Base-by-base conservation (phyloP, 2,113 vertebrate species). In the Cavia aperea region DNA sequence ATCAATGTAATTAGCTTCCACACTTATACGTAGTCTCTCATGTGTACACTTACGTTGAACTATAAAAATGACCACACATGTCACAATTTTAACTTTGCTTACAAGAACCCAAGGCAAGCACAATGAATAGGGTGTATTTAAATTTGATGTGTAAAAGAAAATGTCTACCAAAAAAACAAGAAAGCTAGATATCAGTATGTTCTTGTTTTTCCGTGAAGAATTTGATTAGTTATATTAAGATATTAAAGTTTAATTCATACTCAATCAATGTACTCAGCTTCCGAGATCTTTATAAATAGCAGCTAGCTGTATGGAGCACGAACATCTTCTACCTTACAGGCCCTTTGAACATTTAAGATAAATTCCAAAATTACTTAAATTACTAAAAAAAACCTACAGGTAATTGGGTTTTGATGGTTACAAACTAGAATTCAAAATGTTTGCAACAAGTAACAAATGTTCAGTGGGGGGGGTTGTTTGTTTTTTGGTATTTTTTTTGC, bases 1-100 rank as follows among this genome's bases (percentile, higher is more conserved):
- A 58, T 89, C 56, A 90, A 90, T 88, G 24, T 90, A 88, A 88
- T 60, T 68, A n/a, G 54, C 60, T 70, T 92, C 49, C 83, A 51
- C 39, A 56, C 21, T 92, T n/a, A 86, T 66, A 88, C 73, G 54
- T 73, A 81, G 16, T 5, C 62, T 90, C 62, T 43, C 36, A 56
- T 84, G 49, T 92, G 49, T 81, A 66, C 60, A 60, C 72, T 84
- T 19, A 77, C 24, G 16, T 86, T 91, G 63, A 94, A 88, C 81
- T 63, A 79, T 49, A 62, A 66, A 56, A 1, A 13, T 72, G 46
- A 87, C 79, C 29, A 63, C 43, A 29, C 4, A 39, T 15, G 63
- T 73, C 11, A 5, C 31, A 23, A 39, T 70, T 94, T 93, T 24
- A 83, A 18, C 24, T 43, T 84, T 72, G 46, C 36, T 65, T 87